These are phyloP conservation scores for Apamea crenata DNA, from an alignment of 2,888 invertebrate genomes.

Conservation along the genomic window DNA sequence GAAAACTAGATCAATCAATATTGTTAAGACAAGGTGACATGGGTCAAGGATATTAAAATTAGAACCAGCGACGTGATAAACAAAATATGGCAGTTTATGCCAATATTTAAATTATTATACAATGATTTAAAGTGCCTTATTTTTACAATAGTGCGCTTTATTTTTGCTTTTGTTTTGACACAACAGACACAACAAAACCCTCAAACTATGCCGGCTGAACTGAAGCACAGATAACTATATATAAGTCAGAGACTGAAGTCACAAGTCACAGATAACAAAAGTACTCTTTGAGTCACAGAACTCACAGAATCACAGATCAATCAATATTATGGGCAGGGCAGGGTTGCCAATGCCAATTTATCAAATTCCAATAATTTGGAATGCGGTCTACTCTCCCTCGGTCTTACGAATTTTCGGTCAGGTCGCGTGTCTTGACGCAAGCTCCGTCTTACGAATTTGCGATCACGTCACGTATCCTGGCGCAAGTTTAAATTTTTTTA, in stretches of 20 bases:
- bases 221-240: no score
- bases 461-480: no score
- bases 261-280: no score
- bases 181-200: not conserved
- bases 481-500: no score
- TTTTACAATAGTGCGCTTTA: not conserved
- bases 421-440: no score
- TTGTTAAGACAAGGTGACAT: conserved; percentile 28
- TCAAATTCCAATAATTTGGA: no score
- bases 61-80: not conserved
- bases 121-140: not conserved
- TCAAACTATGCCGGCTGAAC: not conserved
- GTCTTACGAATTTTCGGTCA: no score
- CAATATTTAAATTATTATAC: conserved; percentile 1
- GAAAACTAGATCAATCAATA: conserved; percentile 33
- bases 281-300: no score
- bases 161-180: conserved; percentile 30
- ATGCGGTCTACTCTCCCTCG: no score
- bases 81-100: not conserved
- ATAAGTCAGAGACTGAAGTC: no score
- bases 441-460: no score
- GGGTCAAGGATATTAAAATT: conserved; percentile 11
- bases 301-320: no score
- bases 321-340: not conserved
- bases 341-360: not conserved